A percentile compares a stretch with the other conserved stretches of the same genome.
Evolutionary conservation across 2,113 vertebrate species (phyloP).

Genomic region (Pseudolaguvia tuberculata): DNA sequence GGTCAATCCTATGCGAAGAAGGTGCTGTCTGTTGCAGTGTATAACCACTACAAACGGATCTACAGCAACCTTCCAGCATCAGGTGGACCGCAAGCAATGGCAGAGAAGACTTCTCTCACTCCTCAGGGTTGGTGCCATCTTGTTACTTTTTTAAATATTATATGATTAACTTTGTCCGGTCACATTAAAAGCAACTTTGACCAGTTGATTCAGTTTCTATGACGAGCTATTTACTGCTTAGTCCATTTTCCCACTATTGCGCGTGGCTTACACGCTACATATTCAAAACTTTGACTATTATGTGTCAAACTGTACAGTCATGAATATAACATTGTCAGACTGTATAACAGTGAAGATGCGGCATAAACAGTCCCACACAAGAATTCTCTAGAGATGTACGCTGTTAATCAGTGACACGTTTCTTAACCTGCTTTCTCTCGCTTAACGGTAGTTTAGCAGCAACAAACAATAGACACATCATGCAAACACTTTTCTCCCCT

Average conservation of each 20-base stretch:
- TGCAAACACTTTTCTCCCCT: too few species aligned
- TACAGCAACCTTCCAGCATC: conserved; percentile 82
- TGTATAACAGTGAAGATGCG: too few species aligned
- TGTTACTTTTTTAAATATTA: background rate
- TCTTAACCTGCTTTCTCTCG: too few species aligned
- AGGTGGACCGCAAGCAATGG: conserved; percentile 76
- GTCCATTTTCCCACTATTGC: background rate
- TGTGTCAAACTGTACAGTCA: too few species aligned
- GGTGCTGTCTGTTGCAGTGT: conserved; percentile 85
- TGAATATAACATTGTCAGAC: too few species aligned
- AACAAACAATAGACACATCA: too few species aligned
- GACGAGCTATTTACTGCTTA: background rate
- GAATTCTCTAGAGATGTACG: too few species aligned
- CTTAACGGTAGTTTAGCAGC: too few species aligned
- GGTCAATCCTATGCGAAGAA: conserved; percentile 88
- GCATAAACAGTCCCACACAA: too few species aligned
- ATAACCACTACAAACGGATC: conserved; percentile 90
- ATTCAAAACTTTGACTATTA: too few species aligned
- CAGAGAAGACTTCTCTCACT: conserved; percentile 78
- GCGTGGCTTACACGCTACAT: too few species aligned
- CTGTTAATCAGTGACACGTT: too few species aligned
- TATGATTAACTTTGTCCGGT: background rate
- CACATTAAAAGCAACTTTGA: background rate
- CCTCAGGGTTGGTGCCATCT: conserved; percentile 75
- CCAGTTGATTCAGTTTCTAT: background rate